These are phyloP conservation scores for Trissolcus japonicus DNA, from an alignment of 2,888 invertebrate genomes.

Conservation along the genomic window DNA sequence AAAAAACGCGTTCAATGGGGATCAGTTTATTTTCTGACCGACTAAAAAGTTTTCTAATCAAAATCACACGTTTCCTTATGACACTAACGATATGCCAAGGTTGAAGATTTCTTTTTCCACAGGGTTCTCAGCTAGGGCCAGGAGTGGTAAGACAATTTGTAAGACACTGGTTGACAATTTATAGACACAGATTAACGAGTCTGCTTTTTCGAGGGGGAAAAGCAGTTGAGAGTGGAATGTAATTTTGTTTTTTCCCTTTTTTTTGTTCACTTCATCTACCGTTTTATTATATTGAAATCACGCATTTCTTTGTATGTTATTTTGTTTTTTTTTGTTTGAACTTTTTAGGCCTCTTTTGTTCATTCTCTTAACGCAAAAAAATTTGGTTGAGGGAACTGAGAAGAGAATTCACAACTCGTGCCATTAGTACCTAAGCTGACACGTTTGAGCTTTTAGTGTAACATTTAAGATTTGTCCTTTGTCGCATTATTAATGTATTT, in stretches of 20 bases:
- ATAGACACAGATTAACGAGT: constrained; percentile 58
- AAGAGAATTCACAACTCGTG: too few relatives aligned
- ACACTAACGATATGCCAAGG: not conserved
- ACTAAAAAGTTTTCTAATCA: not conserved
- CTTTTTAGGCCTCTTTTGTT: not conserved
- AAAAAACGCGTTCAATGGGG: not conserved
- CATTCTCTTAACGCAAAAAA: not conserved
- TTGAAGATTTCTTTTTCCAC: constrained; percentile 13
- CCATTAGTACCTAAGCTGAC: not conserved
- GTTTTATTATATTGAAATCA: not conserved
- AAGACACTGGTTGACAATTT: constrained; percentile 1
- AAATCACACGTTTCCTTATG: constrained; percentile 6
- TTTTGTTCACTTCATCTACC: constrained; percentile 18
- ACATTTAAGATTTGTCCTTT: not conserved
- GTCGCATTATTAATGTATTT: not conserved
- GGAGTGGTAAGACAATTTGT: constrained; percentile 49
- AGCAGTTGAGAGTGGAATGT: constrained; percentile 70
- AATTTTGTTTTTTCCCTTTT: constrained; percentile 22
- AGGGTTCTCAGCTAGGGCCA: constrained; percentile 19
- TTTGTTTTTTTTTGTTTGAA: not conserved
- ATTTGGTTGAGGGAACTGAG: too few relatives aligned
- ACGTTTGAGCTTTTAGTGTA: constrained; percentile 1
- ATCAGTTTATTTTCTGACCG: constrained; percentile 10
- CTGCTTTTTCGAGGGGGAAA: constrained; percentile 77
- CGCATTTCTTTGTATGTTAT: not conserved